A percentile compares a stretch with the other conserved stretches of the same genome.
phyloP scores from a whole-genome alignment of 2,113 vertebrate species.

The Perca fluviatilis region DNA sequence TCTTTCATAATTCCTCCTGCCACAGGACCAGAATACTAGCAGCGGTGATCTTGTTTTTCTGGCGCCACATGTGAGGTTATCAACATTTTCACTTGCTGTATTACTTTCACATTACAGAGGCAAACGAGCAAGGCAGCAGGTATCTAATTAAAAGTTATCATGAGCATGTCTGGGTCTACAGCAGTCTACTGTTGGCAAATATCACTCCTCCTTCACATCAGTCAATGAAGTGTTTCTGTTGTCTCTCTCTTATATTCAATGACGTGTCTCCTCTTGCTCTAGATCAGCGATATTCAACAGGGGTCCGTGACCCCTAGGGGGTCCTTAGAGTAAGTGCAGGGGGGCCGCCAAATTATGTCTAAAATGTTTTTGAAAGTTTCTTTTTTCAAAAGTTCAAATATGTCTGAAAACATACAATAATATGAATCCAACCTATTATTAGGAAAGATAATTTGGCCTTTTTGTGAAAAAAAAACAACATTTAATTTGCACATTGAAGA shows the following conservation, averaged over 20 bases:
- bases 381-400: too few relatives aligned
- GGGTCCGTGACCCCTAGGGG: too few relatives aligned
- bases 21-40: conserved; percentile 11
- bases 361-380: too few relatives aligned
- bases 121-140: not conserved
- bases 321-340: too few relatives aligned
- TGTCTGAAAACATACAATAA: too few relatives aligned
- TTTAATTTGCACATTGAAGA: too few relatives aligned
- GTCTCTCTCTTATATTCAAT: not conserved
- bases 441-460: too few relatives aligned
- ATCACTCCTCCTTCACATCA: not conserved
- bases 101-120: conserved; percentile 2
- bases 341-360: too few relatives aligned
- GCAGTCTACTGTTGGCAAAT: not conserved
- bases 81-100: not conserved
- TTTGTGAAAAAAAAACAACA: too few relatives aligned
- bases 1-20: conserved; percentile 29
- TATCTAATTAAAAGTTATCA: not conserved
- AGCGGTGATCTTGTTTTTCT: conserved; percentile 24
- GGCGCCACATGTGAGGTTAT: conserved; percentile 1
- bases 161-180: not conserved
- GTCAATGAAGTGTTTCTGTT: not conserved
- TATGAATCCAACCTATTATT: too few relatives aligned
- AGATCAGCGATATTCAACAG: not conserved
- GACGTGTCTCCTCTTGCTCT: not conserved